phyloP scores from a whole-genome alignment of 2,797 vertebrate genomes.

The Pelodytes ibericus region DNA sequence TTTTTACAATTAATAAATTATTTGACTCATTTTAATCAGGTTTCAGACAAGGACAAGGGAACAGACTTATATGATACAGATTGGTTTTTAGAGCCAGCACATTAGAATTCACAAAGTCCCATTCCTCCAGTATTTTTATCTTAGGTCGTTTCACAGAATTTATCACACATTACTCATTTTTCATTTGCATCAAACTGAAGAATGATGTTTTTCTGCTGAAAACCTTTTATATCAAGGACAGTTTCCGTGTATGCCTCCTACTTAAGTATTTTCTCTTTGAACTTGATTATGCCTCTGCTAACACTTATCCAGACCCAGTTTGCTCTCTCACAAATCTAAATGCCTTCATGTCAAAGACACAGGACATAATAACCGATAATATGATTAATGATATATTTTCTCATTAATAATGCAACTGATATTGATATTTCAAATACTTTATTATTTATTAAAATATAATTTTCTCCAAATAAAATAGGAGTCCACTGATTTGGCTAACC shows the following conservation, averaged over 20 bases:
- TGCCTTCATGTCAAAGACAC: not conserved
- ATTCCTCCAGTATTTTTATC: not conserved
- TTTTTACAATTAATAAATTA: not conserved
- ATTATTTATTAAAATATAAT: not conserved
- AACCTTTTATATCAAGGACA: not conserved
- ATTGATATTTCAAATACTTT: not conserved
- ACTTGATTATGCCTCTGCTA: too few relatives aligned
- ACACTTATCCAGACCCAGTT: too few relatives aligned
- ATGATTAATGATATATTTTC: too few relatives aligned
- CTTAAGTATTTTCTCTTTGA: not conserved
- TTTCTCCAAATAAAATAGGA: too few relatives aligned
- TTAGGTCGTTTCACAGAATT: not conserved
- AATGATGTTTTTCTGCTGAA: not conserved
- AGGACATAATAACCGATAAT: too few relatives aligned
- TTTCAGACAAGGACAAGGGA: conserved; percentile 3
- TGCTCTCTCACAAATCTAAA: not conserved
- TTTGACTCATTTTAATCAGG: not conserved
- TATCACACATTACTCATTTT: not conserved
- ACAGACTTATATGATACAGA: not conserved
- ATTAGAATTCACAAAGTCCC: not conserved
- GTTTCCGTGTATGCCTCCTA: not conserved
- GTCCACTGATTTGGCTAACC: too few relatives aligned
- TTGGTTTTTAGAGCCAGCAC: not conserved
- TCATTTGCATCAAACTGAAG: not conserved
- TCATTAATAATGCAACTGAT: not conserved